Evolutionary conservation across 1,140 invertebrate species (phyloP), one percentile per base, ranked within the genome.

Genomic region (Planococcus citri): DNA sequence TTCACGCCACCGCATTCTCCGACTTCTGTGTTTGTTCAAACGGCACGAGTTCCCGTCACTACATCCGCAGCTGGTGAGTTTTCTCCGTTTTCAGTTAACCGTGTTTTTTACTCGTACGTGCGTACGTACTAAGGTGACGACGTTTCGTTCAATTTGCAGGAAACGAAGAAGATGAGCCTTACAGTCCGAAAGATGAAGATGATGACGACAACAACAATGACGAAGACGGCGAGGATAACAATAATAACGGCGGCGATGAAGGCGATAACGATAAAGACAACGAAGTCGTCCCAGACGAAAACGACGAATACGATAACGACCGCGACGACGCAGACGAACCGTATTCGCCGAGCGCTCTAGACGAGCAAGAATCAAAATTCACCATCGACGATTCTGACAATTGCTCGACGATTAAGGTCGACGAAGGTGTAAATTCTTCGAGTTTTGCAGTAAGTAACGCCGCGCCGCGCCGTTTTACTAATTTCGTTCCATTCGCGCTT

Each of bases 1-100:
- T 64, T 64, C 24, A 64, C 60, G 3, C 60, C 60, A 9, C 60
- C 60, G 3, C 60, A 64, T 64, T 64, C 60, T 22, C 60, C 60
- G 3, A 64, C 60, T 9, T 64, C 60, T 6, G 60, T 64, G 3
- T 64, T 64, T 17, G 60, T 64, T 9, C 9, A 64, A 17, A 64
- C 21, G 8, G 3, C 51, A 12, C 41, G n/a, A 24, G 22, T 64
- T 22, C 21, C 60, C 22, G 17, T 64, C 10, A 24, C 60, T 2
- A 24, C 14, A 4, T 24, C 22, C 20, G 22, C 22, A 17, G 25
- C 60, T 21, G 22, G 60, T 64, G 17, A 64, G 60, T n/a, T n/a
- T n/a, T n/a, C n/a, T n/a, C n/a, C n/a, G 37, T 41, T 9, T 58
- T 4, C 3, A 22, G 51, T 17, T 4, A 20, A n/a, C 21, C 21